These are phyloP conservation scores for Antheraea mylitta DNA, from an alignment of 1,140 invertebrate genomes.

Conservation along the genomic window DNA sequence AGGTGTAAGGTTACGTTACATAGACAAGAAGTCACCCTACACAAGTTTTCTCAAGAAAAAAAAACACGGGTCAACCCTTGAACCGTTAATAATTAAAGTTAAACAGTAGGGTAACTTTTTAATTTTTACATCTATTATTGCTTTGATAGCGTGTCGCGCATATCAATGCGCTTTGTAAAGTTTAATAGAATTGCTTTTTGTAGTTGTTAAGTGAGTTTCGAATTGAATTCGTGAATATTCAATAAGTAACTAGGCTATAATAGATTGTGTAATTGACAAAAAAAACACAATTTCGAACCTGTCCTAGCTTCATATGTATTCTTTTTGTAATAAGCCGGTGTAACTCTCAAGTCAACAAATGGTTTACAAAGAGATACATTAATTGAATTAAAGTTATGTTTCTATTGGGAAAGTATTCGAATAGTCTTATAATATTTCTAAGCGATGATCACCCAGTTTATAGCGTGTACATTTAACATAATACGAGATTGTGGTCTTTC, in stretches of 20 bases:
- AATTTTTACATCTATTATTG: background rate
- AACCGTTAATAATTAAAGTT: conserved; percentile 1
- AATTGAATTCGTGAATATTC: conserved; percentile 1
- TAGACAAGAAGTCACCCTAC: background rate
- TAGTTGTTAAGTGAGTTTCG: background rate
- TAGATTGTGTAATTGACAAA: background rate
- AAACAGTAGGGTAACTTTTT: conserved; percentile 1
- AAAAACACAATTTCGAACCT: background rate
- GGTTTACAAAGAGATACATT: too few species aligned
- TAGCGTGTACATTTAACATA: too few species aligned
- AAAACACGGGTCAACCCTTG: background rate
- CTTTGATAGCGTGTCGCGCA: background rate
- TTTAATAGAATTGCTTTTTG: background rate
- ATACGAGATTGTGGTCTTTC: too few species aligned
- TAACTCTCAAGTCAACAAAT: too few species aligned
- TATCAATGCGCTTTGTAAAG: background rate
- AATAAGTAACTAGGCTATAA: background rate
- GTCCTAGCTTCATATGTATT: background rate
- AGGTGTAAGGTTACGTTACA: conserved; percentile 9
- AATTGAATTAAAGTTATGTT: too few species aligned
- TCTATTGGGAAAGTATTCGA: too few species aligned
- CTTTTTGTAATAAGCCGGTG: background rate
- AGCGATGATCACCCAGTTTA: too few species aligned
- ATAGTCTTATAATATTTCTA: too few species aligned
- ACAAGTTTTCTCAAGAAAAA: conserved; percentile 1